Evolutionary conservation across 2,113 vertebrate species (phyloP).

Genomic region (Brachyhypopomus occidentalis): DNA sequence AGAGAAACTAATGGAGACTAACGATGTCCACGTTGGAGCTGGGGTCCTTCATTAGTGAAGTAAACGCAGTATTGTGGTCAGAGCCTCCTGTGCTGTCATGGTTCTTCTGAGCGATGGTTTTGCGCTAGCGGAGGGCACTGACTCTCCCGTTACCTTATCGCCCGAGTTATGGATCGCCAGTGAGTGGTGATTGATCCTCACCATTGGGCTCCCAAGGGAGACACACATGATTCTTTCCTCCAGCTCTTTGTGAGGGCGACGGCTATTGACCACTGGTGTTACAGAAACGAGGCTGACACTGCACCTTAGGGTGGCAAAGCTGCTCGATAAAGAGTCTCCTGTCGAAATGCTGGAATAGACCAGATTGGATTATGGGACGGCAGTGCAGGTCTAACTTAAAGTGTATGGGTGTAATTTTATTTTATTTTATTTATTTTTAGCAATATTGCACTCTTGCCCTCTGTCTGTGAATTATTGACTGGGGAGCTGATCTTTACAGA

Average conservation of each 20-base stretch:
- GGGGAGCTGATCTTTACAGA: constrained; percentile 3
- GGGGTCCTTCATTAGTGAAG: neutral
- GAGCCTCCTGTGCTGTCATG: neutral
- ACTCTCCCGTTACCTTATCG: constrained; percentile 19
- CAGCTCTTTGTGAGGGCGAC: constrained; percentile 4
- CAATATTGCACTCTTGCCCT: neutral
- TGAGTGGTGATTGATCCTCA: constrained; percentile 42
- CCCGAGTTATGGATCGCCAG: constrained; percentile 22
- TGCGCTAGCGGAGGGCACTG: neutral
- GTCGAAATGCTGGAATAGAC: neutral
- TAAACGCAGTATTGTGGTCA: neutral
- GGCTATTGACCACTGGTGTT: constrained; percentile 9
- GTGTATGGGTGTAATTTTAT: neutral
- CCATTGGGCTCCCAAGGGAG: constrained; percentile 16
- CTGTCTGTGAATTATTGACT: neutral
- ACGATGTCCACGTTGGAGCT: neutral
- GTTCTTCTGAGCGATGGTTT: no score
- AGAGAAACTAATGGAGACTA: neutral
- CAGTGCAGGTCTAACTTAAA: neutral
- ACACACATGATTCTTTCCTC: constrained; percentile 9
- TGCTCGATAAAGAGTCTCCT: neutral
- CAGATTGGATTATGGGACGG: neutral
- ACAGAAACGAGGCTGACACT: constrained; percentile 8
- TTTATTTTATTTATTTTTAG: neutral
- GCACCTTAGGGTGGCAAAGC: neutral